Percentiles rank a stretch among this genome's conserved stretches.
phyloP scores from a whole-genome alignment of 2,888 invertebrate species.

The Cataglyphis altisquamis region DNA sequence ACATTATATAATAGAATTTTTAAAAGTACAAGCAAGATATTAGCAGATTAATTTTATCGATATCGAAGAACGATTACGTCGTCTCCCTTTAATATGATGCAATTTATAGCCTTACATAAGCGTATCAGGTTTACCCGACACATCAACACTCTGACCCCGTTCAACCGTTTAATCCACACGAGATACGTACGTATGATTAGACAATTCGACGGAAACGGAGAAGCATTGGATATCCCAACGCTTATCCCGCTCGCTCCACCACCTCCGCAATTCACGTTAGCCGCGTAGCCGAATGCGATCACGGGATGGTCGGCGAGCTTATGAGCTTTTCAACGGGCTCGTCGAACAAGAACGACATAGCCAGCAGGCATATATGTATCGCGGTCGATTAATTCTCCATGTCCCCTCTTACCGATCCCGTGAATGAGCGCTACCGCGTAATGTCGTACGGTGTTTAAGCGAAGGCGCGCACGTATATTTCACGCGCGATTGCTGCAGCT shows the following conservation, averaged over 20 bases:
- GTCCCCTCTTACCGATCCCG: not conserved
- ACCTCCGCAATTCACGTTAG: constrained; percentile 42
- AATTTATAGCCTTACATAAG: constrained; percentile 67
- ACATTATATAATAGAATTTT: not conserved
- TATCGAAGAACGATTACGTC: constrained; percentile 50
- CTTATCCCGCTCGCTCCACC: constrained; percentile 42
- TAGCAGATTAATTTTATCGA: not conserved
- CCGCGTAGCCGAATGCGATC: constrained; percentile 37
- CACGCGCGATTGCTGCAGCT: constrained; percentile 16
- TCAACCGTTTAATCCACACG: constrained; percentile 72
- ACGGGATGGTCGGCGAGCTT: constrained; percentile 51
- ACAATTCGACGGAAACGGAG: constrained; percentile 73
- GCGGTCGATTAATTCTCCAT: constrained; percentile 43
- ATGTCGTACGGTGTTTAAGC: constrained; percentile 32
- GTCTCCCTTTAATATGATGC: constrained; percentile 53
- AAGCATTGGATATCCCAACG: constrained; percentile 63
- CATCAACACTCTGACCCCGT: constrained; percentile 68
- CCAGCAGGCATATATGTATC: constrained; percentile 2
- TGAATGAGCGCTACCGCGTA: constrained; percentile 8
- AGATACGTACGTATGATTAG: constrained; percentile 75
- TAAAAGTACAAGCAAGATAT: not conserved
- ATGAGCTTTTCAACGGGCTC: constrained; percentile 67
- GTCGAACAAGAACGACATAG: constrained; percentile 40
- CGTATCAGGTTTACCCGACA: constrained; percentile 57
- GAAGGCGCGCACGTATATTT: constrained; percentile 3